These are phyloP conservation scores for Amphipyra berbera DNA, from an alignment of 2,888 invertebrate species.

Conservation along the genomic window DNA sequence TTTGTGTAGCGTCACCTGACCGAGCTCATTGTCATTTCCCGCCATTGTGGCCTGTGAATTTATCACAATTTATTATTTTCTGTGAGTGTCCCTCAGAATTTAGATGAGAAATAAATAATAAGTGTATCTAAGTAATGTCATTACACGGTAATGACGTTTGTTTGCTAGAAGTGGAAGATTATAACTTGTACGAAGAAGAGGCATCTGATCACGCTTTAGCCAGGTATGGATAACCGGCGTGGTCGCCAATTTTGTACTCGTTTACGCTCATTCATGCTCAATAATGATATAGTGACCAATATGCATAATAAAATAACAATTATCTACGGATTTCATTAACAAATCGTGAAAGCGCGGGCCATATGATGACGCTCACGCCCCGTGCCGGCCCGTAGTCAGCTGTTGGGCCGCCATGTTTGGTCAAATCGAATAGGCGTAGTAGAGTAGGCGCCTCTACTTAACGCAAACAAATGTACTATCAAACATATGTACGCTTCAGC, in stretches of 20 bases:
- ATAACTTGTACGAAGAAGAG: conserved; percentile 89
- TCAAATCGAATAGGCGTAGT: conserved; percentile 88
- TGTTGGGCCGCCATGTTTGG: conserved; percentile 90
- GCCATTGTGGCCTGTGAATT: conserved; percentile 88
- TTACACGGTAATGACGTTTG: conserved; percentile 89
- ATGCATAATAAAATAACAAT: conserved; percentile 14
- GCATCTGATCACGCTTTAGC: conserved; percentile 88
- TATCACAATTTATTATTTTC: conserved; percentile 69
- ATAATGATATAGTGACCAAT: background rate
- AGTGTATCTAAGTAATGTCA: conserved; percentile 85
- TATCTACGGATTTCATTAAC: conserved; percentile 14
- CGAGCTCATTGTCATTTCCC: conserved; percentile 90
- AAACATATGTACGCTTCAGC: conserved; percentile 70
- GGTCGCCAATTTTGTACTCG: conserved; percentile 69
- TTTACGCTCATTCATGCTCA: conserved; percentile 31
- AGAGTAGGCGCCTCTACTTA: conserved; percentile 81
- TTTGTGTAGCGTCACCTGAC: conserved; percentile 89
- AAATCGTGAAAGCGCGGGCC: conserved; percentile 66
- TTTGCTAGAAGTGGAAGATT: conserved; percentile 89
- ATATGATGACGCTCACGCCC: conserved; percentile 83
- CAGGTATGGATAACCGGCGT: conserved; percentile 88
- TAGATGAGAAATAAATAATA: conserved; percentile 77
- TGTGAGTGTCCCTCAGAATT: conserved; percentile 62
- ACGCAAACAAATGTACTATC: conserved; percentile 71
- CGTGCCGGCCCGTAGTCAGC: conserved; percentile 89